These are phyloP conservation scores for Enteromius thamalakanensis DNA, from an alignment of 2,797 vertebrate genomes.

Conservation along the genomic window DNA sequence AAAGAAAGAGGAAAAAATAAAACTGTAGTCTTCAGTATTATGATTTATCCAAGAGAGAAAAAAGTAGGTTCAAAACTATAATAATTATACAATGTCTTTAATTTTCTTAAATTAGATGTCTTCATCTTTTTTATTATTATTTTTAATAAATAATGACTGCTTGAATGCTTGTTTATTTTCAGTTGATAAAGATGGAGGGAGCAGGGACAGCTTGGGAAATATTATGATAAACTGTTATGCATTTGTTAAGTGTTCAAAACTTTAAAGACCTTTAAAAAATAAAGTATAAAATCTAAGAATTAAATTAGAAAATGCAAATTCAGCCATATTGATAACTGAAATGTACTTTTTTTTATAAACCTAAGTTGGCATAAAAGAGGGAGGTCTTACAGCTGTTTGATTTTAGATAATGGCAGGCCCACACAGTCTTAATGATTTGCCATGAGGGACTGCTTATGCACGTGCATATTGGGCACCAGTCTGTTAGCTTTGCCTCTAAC, in stretches of 20 bases:
- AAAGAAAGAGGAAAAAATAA: too few species aligned
- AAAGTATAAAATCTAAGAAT: neutral
- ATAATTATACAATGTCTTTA: neutral
- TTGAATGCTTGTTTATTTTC: neutral
- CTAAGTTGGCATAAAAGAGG: neutral
- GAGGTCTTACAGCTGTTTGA: neutral
- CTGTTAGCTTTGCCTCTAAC: slow-evolving; percentile 23
- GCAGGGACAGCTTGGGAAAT: neutral
- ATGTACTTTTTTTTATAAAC: neutral
- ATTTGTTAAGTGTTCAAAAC: neutral
- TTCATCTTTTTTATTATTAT: too few species aligned
- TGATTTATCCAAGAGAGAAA: neutral
- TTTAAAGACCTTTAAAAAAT: neutral
- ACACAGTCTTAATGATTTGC: neutral
- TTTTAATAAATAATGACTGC: neutral
- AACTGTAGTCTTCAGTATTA: neutral
- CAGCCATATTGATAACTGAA: neutral
- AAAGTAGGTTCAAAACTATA: neutral
- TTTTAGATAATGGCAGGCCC: neutral
- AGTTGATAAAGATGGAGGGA: neutral
- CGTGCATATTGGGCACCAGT: slow-evolving; percentile 20
- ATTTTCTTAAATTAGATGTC: neutral
- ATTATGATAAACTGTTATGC: neutral
- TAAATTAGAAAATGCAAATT: neutral
- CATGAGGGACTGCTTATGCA: slow-evolving; percentile 3